phyloP scores from a whole-genome alignment of 2,888 invertebrate species.

The Globia sparganii region DNA sequence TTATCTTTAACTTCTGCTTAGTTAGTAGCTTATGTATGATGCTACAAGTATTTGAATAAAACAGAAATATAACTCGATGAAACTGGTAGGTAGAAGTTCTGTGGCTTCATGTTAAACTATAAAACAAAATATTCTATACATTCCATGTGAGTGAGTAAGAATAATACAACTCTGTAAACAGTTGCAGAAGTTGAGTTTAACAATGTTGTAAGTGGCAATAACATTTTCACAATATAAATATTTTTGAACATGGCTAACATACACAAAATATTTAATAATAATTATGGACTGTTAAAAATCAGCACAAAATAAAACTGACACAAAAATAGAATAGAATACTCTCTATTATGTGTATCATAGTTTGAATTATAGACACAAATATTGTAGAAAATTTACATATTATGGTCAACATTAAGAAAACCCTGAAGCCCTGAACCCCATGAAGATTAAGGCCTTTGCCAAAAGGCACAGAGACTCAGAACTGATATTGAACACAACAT shows the following conservation, averaged over 20 bases:
- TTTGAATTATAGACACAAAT: not conserved
- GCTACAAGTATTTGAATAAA: not conserved
- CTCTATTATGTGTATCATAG: no score
- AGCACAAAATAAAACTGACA: not conserved
- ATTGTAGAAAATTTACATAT: not conserved
- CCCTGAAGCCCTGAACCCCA: not conserved
- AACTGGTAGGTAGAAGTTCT: not conserved
- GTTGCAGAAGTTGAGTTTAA: not conserved
- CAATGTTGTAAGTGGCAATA: slow-evolving; percentile 15
- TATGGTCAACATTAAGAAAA: not conserved
- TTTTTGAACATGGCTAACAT: not conserved
- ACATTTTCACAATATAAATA: slow-evolving; percentile 4
- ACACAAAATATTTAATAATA: not conserved
- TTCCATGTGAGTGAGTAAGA: slow-evolving; percentile 12
- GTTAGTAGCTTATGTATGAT: not conserved
- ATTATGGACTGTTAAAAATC: not conserved
- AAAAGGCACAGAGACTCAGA: not conserved
- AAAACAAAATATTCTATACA: slow-evolving; percentile 13
- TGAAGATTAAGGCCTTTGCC: not conserved
- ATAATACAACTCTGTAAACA: slow-evolving; percentile 20
- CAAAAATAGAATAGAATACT: not conserved
- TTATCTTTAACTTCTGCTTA: not conserved
- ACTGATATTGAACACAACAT: no score
- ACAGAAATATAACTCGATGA: not conserved
- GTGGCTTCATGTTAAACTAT: not conserved